These are phyloP conservation scores for Helicoverpa zea DNA, from an alignment of 1,140 invertebrate species.

Conservation along the genomic window DNA sequence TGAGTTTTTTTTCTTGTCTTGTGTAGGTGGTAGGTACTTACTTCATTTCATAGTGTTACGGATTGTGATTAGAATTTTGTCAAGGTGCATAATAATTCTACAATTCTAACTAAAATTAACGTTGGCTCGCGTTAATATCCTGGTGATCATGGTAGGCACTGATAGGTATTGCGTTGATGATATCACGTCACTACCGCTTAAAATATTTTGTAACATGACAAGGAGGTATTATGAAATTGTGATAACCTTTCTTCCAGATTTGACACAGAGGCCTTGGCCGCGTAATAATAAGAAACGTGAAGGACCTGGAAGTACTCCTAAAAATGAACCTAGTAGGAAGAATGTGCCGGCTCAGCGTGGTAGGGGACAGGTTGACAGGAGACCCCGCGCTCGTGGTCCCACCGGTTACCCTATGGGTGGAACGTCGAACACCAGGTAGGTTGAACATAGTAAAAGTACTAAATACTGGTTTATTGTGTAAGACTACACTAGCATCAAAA, in stretches of 20 bases:
- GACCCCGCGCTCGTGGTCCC: constrained; percentile 91
- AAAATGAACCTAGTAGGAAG: constrained; percentile 87
- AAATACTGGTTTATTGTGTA: neutral
- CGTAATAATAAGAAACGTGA: constrained; percentile 89
- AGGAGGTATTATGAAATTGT: neutral
- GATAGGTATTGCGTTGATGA: neutral
- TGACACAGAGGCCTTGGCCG: constrained; percentile 88
- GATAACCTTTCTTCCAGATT: constrained; percentile 61
- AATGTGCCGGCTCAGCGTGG: constrained; percentile 73
- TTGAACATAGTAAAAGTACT: no score
- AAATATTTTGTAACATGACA: neutral
- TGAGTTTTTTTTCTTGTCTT: constrained; percentile 69
- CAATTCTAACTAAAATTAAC: no score
- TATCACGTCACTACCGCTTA: neutral
- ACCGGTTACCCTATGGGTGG: constrained; percentile 88
- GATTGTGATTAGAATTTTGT: no score
- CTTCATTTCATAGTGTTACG: neutral
- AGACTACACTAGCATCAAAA: neutral
- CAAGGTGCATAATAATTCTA: no score
- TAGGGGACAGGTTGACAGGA: constrained; percentile 89
- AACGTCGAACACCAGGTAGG: constrained; percentile 91
- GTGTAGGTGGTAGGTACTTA: neutral
- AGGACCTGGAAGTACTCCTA: constrained; percentile 86
- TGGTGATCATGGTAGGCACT: no score
- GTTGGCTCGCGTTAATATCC: no score